These are phyloP conservation scores for Peromyscus maniculatus DNA, from an alignment of 2,113 vertebrate species.

Conservation along the genomic window DNA sequence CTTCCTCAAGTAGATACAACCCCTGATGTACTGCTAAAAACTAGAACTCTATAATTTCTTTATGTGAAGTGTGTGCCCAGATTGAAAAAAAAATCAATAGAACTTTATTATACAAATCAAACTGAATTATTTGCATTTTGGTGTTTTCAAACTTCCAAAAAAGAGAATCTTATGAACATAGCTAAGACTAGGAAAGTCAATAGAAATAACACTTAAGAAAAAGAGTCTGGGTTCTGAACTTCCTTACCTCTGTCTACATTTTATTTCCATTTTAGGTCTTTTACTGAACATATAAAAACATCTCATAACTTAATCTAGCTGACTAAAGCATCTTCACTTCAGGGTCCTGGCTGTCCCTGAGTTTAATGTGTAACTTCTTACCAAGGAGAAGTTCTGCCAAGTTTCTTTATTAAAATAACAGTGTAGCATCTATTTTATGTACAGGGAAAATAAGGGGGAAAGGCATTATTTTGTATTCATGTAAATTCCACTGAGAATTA, in stretches of 20 bases:
- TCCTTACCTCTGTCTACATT: neutral
- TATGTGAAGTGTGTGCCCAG: neutral
- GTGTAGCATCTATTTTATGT: neutral
- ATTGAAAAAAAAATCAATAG: neutral
- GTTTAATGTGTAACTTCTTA: neutral
- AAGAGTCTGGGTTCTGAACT: neutral
- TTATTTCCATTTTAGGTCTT: neutral
- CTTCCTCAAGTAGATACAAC: neutral
- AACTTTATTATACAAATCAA: conserved; percentile 10
- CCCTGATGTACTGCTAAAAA: neutral
- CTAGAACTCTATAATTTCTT: neutral
- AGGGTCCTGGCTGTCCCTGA: neutral
- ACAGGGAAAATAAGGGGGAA: neutral
- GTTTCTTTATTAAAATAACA: neutral
- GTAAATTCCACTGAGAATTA: neutral
- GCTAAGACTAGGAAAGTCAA: neutral
- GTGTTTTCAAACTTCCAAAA: neutral
- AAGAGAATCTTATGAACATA: neutral
- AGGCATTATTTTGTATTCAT: neutral
- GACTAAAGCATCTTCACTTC: neutral
- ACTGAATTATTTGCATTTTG: neutral
- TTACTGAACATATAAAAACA: neutral
- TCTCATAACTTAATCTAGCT: neutral
- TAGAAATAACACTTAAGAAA: neutral
- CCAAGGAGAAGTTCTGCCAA: neutral